Conservation (phyloP, 2,888 invertebrate species). For the Ypsolopha scabrella region DNA sequence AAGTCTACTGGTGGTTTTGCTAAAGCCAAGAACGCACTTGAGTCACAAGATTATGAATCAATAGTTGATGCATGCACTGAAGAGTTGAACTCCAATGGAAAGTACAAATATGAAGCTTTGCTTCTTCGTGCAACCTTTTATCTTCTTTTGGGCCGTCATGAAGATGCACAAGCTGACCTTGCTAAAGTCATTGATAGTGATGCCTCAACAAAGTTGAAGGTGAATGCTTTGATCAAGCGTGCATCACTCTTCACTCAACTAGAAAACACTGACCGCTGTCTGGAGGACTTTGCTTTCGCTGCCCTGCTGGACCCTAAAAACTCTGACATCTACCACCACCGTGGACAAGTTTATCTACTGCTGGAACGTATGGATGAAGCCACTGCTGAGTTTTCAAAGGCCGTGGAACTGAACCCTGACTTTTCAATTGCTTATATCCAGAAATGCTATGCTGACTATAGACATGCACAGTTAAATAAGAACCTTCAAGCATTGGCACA, state of each 20-base stretch:
- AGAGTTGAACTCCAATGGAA: slow-evolving; percentile 77
- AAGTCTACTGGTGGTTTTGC: slow-evolving; percentile 72
- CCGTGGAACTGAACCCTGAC: slow-evolving; percentile 84
- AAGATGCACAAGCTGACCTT: slow-evolving; percentile 79
- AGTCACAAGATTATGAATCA: slow-evolving; percentile 79
- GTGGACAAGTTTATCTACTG: slow-evolving; percentile 89
- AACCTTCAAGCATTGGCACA: slow-evolving; percentile 73
- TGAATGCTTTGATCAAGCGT: slow-evolving; percentile 90
- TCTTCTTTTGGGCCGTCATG: slow-evolving; percentile 81
- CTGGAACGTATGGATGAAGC: slow-evolving; percentile 87
- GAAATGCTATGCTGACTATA: slow-evolving; percentile 91
- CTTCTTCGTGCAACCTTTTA: slow-evolving; percentile 89
- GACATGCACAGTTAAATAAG: slow-evolving; percentile 73
- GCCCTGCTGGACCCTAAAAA: slow-evolving; percentile 82
- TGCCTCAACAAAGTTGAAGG: slow-evolving; percentile 74
- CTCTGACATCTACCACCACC: slow-evolving; percentile 92
- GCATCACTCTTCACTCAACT: slow-evolving; percentile 87
- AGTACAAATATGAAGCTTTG: slow-evolving; percentile 76
- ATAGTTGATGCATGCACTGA: slow-evolving; percentile 84
- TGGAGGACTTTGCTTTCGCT: slow-evolving; percentile 84
- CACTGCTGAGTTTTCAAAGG: slow-evolving; percentile 83
- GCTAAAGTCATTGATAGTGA: slow-evolving; percentile 76
- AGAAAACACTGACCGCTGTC: slow-evolving; percentile 78
- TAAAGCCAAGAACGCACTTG: slow-evolving; percentile 78
- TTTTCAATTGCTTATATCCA: slow-evolving; percentile 91